Percentiles rank a stretch among this genome's conserved stretches.
Evolutionary conservation across 2,888 invertebrate genomes (phyloP).

Genomic region (Eristalis pertinax): DNA sequence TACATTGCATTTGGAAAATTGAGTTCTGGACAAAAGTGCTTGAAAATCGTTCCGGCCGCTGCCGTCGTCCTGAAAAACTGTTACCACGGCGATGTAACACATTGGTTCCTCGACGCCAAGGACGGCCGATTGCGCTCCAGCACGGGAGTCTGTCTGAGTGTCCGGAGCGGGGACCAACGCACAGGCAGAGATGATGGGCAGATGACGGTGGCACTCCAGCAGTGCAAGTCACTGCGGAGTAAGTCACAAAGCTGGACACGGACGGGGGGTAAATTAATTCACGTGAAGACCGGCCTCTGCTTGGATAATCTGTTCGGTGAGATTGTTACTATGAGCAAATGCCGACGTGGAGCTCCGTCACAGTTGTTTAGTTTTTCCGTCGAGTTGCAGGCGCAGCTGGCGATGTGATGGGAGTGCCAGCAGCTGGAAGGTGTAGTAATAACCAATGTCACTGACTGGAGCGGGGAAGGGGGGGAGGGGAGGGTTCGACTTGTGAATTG

Average conservation of each 20-base stretch:
- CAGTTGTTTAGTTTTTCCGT: slow-evolving; percentile 80
- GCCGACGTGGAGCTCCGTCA: slow-evolving; percentile 76
- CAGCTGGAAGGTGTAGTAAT: slow-evolving; percentile 51
- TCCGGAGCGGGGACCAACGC: slow-evolving; percentile 14
- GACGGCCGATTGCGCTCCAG: slow-evolving; percentile 74
- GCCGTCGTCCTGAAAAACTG: slow-evolving; percentile 75
- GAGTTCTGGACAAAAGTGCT: slow-evolving; percentile 76
- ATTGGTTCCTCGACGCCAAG: slow-evolving; percentile 76
- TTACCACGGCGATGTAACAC: slow-evolving; percentile 74
- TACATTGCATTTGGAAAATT: slow-evolving; percentile 78
- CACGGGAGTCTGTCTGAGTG: slow-evolving; percentile 74
- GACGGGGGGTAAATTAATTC: slow-evolving; percentile 76
- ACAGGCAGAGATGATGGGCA: background rate
- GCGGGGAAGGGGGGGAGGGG: background rate
- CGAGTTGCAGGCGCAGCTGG: slow-evolving; percentile 75
- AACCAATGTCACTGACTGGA: background rate
- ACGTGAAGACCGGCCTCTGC: slow-evolving; percentile 77
- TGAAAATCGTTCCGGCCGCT: slow-evolving; percentile 71
- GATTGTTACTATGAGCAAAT: slow-evolving; percentile 76
- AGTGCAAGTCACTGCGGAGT: slow-evolving; percentile 57
- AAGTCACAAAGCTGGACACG: slow-evolving; percentile 77
- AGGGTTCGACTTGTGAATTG: slow-evolving; percentile 8
- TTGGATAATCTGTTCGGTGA: slow-evolving; percentile 78
- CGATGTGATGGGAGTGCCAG: slow-evolving; percentile 45
- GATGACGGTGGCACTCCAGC: slow-evolving; percentile 60